phyloP scores from a whole-genome alignment of 2,113 vertebrate species.

The Sardina pilchardus region DNA sequence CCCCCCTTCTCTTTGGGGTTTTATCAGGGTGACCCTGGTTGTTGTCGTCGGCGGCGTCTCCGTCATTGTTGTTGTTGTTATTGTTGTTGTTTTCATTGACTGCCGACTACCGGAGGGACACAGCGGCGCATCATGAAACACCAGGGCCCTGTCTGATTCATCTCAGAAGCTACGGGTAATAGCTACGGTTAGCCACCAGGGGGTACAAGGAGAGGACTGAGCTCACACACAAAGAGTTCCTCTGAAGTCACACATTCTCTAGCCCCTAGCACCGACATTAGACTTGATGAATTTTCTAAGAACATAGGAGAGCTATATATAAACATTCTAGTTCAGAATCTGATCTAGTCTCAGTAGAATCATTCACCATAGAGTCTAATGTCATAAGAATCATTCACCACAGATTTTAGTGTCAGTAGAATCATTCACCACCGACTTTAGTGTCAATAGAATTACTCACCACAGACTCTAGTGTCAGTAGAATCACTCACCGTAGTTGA shows the following conservation, averaged over 20 bases:
- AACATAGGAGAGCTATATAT: background rate
- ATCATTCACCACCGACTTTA: conserved; percentile 72
- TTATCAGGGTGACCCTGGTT: conserved; percentile 25
- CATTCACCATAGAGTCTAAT: conserved; percentile 72
- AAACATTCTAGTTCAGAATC: too few species aligned
- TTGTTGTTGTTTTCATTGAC: conserved; percentile 20
- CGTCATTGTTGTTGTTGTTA: background rate
- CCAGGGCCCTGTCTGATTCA: background rate
- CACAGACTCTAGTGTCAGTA: conserved; percentile 45
- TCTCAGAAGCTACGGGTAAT: background rate
- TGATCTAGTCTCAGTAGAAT: too few species aligned
- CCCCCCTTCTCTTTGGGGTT: conserved; percentile 20
- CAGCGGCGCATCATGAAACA: background rate
- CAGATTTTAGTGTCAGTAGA: too few species aligned
- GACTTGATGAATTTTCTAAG: background rate
- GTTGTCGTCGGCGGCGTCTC: background rate
- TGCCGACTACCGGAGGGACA: background rate
- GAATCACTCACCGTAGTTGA: conserved; percentile 76
- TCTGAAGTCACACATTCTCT: background rate
- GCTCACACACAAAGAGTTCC: background rate
- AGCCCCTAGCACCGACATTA: background rate
- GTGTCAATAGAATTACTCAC: conserved; percentile 63
- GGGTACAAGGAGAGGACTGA: background rate
- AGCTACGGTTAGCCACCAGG: background rate
- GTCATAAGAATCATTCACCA: conserved; percentile 68